Percentiles rank a stretch among this genome's conserved stretches.
phyloP scores from a whole-genome alignment of 2,113 vertebrate species.

The Apaloderma vittatum region DNA sequence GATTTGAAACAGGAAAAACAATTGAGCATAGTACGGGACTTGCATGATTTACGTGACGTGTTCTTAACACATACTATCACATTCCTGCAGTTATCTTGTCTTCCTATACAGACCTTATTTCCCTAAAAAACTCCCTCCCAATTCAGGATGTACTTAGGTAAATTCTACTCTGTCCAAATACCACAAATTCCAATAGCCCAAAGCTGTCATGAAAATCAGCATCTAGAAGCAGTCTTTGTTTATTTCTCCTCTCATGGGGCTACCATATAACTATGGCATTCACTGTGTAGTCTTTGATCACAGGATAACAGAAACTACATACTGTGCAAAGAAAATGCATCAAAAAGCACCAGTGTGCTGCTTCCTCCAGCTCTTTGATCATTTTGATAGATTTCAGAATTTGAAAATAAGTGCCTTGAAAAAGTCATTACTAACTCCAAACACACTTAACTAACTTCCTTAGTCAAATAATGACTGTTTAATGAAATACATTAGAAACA shows the following conservation, averaged over 20 bases:
- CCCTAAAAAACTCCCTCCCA: neutral
- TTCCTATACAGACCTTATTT: neutral
- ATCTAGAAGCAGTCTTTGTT: neutral
- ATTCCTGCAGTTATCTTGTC: neutral
- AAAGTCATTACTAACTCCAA: slow-evolving; percentile 11
- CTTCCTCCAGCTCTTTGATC: slow-evolving; percentile 35
- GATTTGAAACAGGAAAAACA: neutral
- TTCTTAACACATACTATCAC: neutral
- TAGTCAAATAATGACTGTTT: slow-evolving; percentile 31
- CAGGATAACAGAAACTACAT: neutral
- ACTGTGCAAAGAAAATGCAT: slow-evolving; percentile 12
- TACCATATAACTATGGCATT: neutral
- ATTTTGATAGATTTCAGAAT: slow-evolving; percentile 11
- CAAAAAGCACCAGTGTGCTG: neutral
- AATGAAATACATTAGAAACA: slow-evolving; percentile 19
- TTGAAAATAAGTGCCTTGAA: neutral
- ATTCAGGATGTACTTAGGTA: neutral
- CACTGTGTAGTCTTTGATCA: slow-evolving; percentile 46
- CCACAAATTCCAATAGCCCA: neutral
- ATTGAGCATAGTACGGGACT: neutral
- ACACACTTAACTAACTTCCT: slow-evolving; percentile 5
- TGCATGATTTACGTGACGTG: neutral
- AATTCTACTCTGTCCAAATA: neutral
- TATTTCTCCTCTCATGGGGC: neutral
- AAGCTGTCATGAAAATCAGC: neutral